Conservation (phyloP, 2,888 invertebrate species). For the Ormyrus nitidulus region DNA sequence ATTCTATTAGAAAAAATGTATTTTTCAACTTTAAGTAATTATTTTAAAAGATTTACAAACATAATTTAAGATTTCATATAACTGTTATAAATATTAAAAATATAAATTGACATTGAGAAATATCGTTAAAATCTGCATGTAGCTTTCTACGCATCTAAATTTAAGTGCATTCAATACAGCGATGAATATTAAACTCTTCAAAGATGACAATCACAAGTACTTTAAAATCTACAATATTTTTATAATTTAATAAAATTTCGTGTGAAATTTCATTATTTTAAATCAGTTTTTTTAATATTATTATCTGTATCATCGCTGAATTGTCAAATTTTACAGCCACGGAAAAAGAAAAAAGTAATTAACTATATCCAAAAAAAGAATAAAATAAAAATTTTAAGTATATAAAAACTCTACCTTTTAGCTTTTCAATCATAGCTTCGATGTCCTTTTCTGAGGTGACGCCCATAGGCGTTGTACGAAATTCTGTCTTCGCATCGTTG, state of each 20-base stretch:
- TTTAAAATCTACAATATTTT: too few species aligned
- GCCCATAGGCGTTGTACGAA: constrained; percentile 63
- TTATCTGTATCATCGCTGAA: constrained; percentile 32
- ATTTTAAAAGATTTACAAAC: constrained; percentile 13
- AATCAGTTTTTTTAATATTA: too few species aligned
- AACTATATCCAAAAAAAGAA: constrained; percentile 16
- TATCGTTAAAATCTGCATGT: constrained; percentile 45
- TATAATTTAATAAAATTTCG: too few species aligned
- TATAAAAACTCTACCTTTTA: constrained; percentile 67
- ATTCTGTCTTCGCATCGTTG: constrained; percentile 64
- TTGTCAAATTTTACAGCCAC: constrained; percentile 40
- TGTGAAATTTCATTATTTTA: too few species aligned
- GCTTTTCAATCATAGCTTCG: constrained; percentile 71
- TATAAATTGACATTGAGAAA: constrained; percentile 45
- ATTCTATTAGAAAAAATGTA: constrained; percentile 11
- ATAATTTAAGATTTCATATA: constrained; percentile 3
- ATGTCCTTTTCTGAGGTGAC: constrained; percentile 71
- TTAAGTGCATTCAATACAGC: constrained; percentile 42
- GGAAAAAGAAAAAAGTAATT: constrained; percentile 27
- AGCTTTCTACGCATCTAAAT: constrained; percentile 43
- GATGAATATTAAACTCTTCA: constrained; percentile 16
- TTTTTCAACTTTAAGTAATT: constrained; percentile 18
- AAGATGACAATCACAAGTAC: not conserved
- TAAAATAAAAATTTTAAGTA: constrained; percentile 7
- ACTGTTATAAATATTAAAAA: constrained; percentile 12